Base-by-base conservation (phyloP, 1,140 invertebrate genomes). In the Euura saliciscinereae region DNA sequence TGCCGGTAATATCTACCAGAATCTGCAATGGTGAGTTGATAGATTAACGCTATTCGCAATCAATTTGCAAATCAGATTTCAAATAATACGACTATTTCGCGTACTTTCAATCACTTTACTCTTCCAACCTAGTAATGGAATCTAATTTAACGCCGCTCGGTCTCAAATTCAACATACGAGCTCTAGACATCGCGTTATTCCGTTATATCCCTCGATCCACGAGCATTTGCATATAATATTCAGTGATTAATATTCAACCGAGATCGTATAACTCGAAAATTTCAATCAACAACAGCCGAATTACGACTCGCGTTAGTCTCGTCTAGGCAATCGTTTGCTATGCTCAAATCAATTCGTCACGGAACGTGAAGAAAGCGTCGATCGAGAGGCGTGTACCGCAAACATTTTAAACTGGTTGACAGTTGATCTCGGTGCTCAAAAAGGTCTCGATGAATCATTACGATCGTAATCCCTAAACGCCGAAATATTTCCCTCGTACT, bases 11-110 rank as follows among this genome's bases (percentile, higher is more conserved):
- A 59, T 59, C 51, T 59, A 59, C 8, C 8, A 59, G 51, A 59
- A 59, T 59, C 51, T 59, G 51, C 51, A 59, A 59, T 59, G 51
- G 51, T 59, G 51, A 59, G 51, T 59, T 59, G 51, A 28, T 59
- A 8, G 51, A 59, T 59, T 59, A 59, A 59, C 6, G 13, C 13
- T n/a, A 59, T 59, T 59, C 6, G 13, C 28, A 28, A 28, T 3
- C 51, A 11, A 59, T 59, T 59, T n/a, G 5, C 51, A 59, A 28
- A 59, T 59, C 51, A 59, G 13, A 59, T 59, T 11, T 59, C 51
- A 6, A 59, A 28, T 28, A 28, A 28, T 28, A 28, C 28, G 28
- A 1, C 28, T 11, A 59, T 59, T 59, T 59, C 51, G 51, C 10
- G 2, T 11, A 59, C 51, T 59, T 59, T 59, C 51, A 59, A 8